Evolutionary conservation across 37 sponge, comb jelly and placozoan genomes (phyloP), one percentile per base, ranked within the genome.

Genomic region (Halichondria panicea): DNA sequence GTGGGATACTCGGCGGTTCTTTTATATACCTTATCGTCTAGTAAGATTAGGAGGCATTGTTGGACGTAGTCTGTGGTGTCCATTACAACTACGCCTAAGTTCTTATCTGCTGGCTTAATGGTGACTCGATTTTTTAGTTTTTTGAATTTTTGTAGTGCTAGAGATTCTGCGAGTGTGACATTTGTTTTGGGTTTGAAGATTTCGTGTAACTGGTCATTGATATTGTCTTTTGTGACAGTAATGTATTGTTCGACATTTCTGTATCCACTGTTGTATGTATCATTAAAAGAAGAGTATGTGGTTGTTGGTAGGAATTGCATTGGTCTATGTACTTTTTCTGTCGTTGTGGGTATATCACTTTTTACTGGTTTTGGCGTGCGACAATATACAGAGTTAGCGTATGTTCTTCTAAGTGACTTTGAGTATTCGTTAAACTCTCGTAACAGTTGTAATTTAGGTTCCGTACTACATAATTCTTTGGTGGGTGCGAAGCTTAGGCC

Each of bases 1-100:
- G 78, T 3, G 25, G 91, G 85, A 21, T 85, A 81, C 34, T 78
- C 74, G 32, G 75, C 60, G 0, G 86, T 79, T 7, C 77, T 40
- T 71, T 28, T 18, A 37, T 66, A 74, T 54, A 40, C 55, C 19
- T 12, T 25, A 56, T 15, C 21, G 27, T 38, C 9, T 21, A 22
- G 12, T 44, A 44, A 59, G n/a, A 45, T 28, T 11, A 11, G 7
- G 8, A 36, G 6, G 33, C 74, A 72, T n/a, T 72, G 74, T 4
- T 12, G 18, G 6, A 55, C 21, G n/a, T 72, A 72, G 74, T 72
- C 74, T 6, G 25, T 15, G 30, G 74, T 55, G 74, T 72, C 22
- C 56, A 72, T 52, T 5, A 72, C 5, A 8, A 72, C 74, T 9
- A 72, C 31, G 4, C 74, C 74, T 30, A 72, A 22, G 36, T 54